phyloP scores from a whole-genome alignment of 2,113 vertebrate genomes.

The Pangasianodon hypophthalmus region DNA sequence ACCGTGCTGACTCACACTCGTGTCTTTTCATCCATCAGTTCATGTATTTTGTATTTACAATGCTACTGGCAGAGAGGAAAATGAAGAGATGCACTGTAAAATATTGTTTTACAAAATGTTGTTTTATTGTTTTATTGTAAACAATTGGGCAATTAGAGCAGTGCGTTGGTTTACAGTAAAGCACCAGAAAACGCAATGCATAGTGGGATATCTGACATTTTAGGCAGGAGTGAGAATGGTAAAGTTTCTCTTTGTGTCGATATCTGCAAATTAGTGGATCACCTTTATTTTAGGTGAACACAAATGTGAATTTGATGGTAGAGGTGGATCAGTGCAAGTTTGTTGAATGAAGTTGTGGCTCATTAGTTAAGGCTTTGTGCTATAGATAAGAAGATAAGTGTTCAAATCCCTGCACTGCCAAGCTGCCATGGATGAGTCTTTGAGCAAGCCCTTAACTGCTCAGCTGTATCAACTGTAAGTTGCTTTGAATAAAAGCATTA shows the following conservation, averaged over 20 bases:
- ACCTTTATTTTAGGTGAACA: neutral
- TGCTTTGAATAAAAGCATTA: neutral
- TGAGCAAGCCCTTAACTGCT: neutral
- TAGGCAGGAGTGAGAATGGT: no score
- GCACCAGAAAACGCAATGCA: neutral
- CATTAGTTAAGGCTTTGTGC: neutral
- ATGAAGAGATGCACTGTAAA: neutral
- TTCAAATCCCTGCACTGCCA: neutral
- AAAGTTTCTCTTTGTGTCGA: no score
- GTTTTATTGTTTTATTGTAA: neutral
- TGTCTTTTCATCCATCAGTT: slow-evolving; percentile 9
- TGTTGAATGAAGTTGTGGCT: neutral
- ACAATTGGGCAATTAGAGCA: neutral
- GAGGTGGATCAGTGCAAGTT: neutral
- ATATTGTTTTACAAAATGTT: neutral
- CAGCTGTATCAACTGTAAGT: neutral
- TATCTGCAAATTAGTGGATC: no score
- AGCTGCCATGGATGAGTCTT: neutral
- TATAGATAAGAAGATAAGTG: neutral
- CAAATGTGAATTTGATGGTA: neutral
- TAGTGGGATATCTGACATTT: no score
- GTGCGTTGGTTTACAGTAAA: neutral
- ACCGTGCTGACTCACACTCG: neutral
- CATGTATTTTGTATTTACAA: neutral
- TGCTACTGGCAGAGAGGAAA: neutral